Conservation (phyloP, 2,797 vertebrate genomes). For the Epinephelus malabaricus region DNA sequence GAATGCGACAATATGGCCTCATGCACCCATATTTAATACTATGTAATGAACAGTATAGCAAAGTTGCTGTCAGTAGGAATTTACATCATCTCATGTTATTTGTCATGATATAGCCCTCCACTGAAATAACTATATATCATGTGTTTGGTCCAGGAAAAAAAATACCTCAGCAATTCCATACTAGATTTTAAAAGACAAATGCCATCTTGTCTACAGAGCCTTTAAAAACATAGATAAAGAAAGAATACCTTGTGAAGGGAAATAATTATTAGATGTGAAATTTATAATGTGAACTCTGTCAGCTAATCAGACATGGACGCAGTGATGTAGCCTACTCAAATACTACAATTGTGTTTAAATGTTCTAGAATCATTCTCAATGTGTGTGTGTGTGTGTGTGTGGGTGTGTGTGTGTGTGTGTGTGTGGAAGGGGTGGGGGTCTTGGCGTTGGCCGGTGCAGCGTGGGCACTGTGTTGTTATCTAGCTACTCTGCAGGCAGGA, state of each 20-base stretch:
- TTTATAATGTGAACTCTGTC: too few species aligned
- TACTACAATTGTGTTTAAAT: too few species aligned
- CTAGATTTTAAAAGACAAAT: not conserved
- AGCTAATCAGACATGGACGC: not conserved
- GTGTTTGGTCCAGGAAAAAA: not conserved
- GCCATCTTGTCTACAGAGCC: not conserved
- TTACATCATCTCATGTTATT: not conserved
- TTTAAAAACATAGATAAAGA: too few species aligned
- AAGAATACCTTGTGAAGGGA: too few species aligned
- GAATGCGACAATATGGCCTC: not conserved
- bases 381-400: not conserved
- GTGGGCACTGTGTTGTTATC: slow-evolving; percentile 62
- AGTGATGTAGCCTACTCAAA: too few species aligned
- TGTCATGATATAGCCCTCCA: not conserved
- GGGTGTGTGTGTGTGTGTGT: not conserved
- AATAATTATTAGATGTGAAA: too few species aligned
- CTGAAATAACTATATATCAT: not conserved
- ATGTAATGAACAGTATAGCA: not conserved
- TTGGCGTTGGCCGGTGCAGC: slow-evolving; percentile 42
- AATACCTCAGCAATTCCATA: not conserved
- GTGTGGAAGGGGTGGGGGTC: not conserved
- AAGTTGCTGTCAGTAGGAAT: not conserved
- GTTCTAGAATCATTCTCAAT: too few species aligned
- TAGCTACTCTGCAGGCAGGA: slow-evolving; percentile 74
- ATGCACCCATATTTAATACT: not conserved